Evolutionary conservation across 2,113 vertebrate species (phyloP).

Genomic region (Cheilinus undulatus): DNA sequence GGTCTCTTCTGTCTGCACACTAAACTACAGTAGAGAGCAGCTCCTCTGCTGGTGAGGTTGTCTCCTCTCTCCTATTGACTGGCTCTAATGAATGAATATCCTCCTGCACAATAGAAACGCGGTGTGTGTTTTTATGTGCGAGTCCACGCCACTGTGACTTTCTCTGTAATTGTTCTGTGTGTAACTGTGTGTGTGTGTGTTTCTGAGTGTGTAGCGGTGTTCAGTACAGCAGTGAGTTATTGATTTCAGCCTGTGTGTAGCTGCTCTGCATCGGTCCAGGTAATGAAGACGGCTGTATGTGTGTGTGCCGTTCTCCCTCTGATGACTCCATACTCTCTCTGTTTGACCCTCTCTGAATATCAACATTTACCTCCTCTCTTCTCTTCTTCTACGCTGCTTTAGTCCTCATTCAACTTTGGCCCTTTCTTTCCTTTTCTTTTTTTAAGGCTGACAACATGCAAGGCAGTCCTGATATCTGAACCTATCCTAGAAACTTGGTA

Average conservation of each 20-base stretch:
- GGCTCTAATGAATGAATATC: slow-evolving; percentile 66
- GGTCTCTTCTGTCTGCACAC: slow-evolving; percentile 2
- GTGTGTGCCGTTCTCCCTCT: slow-evolving; percentile 9
- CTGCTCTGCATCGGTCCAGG: slow-evolving; percentile 63
- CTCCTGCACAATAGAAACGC: slow-evolving; percentile 29
- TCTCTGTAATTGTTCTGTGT: slow-evolving; percentile 36
- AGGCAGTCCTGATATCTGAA: too few relatives aligned
- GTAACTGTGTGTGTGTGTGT: slow-evolving; percentile 29
- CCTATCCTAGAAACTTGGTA: too few relatives aligned
- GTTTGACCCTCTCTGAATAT: slow-evolving; percentile 2
- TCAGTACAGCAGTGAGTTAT: slow-evolving; percentile 58
- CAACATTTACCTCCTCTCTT: too few relatives aligned
- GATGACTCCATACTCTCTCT: slow-evolving; percentile 26
- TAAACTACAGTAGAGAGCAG: background rate
- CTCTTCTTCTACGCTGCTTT: too few relatives aligned
- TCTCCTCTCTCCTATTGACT: slow-evolving; percentile 67
- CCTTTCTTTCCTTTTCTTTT: too few relatives aligned
- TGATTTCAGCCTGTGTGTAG: slow-evolving; percentile 55
- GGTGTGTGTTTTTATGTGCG: background rate
- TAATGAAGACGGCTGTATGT: slow-evolving; percentile 57
- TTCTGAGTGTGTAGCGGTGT: slow-evolving; percentile 32
- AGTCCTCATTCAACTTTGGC: too few relatives aligned
- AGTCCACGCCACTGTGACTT: slow-evolving; percentile 22
- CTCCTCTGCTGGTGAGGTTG: background rate
- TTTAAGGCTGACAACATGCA: too few relatives aligned